A percentile compares a stretch with the other conserved stretches of the same genome.
Conservation (phyloP, 2,888 invertebrate genomes). For the Rhamphomyia laevipes region DNA sequence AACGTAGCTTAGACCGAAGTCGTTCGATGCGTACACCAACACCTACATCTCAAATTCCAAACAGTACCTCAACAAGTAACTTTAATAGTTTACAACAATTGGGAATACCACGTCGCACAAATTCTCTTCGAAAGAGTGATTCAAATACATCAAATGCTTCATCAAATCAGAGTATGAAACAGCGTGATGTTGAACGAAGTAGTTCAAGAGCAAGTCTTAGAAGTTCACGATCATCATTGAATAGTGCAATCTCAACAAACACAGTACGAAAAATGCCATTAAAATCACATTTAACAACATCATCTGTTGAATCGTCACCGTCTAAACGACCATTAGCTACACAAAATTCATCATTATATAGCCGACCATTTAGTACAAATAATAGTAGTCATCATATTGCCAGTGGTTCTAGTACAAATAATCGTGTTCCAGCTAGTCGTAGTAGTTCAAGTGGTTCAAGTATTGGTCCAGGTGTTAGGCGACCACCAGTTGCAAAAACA, state of each 20-base stretch:
- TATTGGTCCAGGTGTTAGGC: conserved; percentile 39
- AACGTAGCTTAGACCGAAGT: conserved; percentile 16
- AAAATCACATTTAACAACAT: conserved; percentile 36
- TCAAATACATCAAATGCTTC: conserved; percentile 22
- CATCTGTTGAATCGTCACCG: conserved; percentile 31
- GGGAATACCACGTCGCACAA: conserved; percentile 33
- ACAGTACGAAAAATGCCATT: conserved; percentile 63
- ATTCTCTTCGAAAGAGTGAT: conserved; percentile 34
- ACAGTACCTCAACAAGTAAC: conserved; percentile 8
- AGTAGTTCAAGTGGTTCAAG: conserved; percentile 49
- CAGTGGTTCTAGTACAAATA: conserved; percentile 11
- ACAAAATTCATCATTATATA: conserved; percentile 36
- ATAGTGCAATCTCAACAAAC: conserved; percentile 65
- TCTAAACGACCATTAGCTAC: conserved; percentile 41
- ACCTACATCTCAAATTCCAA: conserved; percentile 13
- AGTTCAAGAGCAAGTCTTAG: conserved; percentile 67
- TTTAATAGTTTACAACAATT: conserved; percentile 24
- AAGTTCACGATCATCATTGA: conserved; percentile 72
- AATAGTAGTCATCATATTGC: conserved; percentile 30
- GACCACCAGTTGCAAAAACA: conserved; percentile 19
- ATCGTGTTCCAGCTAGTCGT: conserved; percentile 44
- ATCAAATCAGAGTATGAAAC: conserved; percentile 15
- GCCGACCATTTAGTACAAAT: conserved; percentile 22
- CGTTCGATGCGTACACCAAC: conserved; percentile 13
- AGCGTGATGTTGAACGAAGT: conserved; percentile 58